A percentile compares a stretch with the other conserved stretches of the same genome.
These are phyloP conservation scores for Caenorhabditis macrosperma DNA, from an alignment of 2,888 invertebrate genomes.

Conservation along the genomic window DNA sequence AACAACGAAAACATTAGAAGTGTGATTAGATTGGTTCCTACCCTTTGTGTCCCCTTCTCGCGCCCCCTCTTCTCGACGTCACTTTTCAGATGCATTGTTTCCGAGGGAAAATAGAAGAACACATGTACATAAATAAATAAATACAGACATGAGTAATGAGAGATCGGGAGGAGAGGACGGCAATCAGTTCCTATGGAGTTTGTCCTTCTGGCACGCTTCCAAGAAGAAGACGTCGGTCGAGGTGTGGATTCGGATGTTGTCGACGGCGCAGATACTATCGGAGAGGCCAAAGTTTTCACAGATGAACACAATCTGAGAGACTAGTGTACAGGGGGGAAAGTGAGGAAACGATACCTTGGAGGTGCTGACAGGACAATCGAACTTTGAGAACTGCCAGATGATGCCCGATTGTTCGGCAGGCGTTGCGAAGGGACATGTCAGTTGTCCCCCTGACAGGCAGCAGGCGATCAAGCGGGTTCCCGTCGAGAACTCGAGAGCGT, in stretches of 20 bases:
- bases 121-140: constrained; percentile 18
- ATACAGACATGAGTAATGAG: constrained; percentile 36
- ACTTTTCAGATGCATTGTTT: constrained; percentile 33
- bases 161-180: constrained; percentile 18
- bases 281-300: constrained; percentile 73
- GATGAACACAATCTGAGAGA: constrained; percentile 72
- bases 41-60: constrained; percentile 21
- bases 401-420: constrained; percentile 55
- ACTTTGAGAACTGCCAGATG: constrained; percentile 68
- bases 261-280: constrained; percentile 70
- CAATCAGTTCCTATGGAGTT: constrained; percentile 33
- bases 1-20: constrained; percentile 8
- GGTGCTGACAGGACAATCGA: constrained; percentile 65
- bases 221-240: constrained; percentile 70
- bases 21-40: constrained; percentile 5
- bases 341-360: constrained; percentile 22
- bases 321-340: background rate
- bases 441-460: constrained; percentile 52
- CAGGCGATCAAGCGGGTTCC: constrained; percentile 66
- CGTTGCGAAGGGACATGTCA: constrained; percentile 63
- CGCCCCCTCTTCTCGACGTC: background rate
- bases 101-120: constrained; percentile 16
- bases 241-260: constrained; percentile 72
- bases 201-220: constrained; percentile 72
- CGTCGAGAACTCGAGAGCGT: constrained; percentile 61